These are phyloP conservation scores for Loripinus fragilis DNA, from an alignment of 2,888 invertebrate species.

Conservation along the genomic window DNA sequence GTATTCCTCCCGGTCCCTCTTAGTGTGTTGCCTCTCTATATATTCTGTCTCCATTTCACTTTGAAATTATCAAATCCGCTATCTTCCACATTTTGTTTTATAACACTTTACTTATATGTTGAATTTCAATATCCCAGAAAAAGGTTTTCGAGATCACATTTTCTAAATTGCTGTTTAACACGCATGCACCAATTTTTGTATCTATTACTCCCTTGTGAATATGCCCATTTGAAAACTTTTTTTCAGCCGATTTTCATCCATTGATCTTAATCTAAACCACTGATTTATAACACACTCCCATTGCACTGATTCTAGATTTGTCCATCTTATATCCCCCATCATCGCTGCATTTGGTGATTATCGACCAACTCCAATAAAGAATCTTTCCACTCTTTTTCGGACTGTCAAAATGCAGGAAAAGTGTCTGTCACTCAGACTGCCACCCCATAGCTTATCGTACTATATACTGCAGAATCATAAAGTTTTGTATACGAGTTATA, in stretches of 20 bases:
- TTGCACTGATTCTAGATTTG: neutral
- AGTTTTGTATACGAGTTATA: neutral
- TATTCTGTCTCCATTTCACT: neutral
- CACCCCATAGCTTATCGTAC: slow-evolving; percentile 3
- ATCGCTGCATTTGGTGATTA: neutral
- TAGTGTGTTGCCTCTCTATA: neutral
- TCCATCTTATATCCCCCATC: slow-evolving; percentile 2
- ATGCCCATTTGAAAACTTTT: neutral
- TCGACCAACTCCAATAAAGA: slow-evolving; percentile 1
- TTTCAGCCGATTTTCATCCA: neutral
- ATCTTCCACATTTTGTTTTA: neutral
- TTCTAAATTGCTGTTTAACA: too few relatives aligned
- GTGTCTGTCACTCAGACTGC: neutral
- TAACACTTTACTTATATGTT: neutral
- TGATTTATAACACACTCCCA: slow-evolving; percentile 13
- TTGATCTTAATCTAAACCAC: slow-evolving; percentile 5
- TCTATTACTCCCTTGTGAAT: neutral
- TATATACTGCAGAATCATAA: neutral
- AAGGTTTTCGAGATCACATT: neutral
- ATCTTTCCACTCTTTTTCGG: neutral
- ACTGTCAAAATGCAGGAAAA: neutral
- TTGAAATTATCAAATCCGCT: neutral
- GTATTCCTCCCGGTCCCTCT: neutral
- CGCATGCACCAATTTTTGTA: neutral
- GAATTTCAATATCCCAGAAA: neutral